Conservation (phyloP, 2,797 vertebrate genomes). For the Scolopax rusticola region DNA sequence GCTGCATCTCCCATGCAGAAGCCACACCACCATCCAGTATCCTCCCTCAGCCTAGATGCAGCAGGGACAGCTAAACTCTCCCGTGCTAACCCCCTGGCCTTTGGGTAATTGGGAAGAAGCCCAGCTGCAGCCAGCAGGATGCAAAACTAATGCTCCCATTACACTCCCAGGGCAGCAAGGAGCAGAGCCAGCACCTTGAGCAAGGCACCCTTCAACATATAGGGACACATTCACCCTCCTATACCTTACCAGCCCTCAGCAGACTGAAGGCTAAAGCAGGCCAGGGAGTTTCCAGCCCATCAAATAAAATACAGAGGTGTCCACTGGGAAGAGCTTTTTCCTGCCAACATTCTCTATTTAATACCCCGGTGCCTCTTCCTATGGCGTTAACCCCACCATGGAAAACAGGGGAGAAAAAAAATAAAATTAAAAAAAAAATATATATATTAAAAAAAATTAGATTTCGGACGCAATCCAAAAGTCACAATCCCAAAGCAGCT, state of each 20-base stretch:
- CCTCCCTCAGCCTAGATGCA: not conserved
- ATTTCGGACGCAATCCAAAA: conserved; percentile 10
- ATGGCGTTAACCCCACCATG: not conserved
- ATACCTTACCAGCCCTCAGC: not conserved
- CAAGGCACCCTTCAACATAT: not conserved
- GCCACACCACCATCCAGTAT: not conserved
- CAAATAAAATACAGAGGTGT: conserved; percentile 21
- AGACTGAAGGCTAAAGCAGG: not conserved
- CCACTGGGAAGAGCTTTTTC: conserved; percentile 26
- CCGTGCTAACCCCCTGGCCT: not conserved
- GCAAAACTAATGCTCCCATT: not conserved
- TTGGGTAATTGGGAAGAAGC: not conserved
- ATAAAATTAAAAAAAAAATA: not conserved
- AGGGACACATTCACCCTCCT: not conserved
- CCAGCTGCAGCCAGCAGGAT: not conserved
- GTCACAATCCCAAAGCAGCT: conserved; percentile 21
- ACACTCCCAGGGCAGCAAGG: not conserved
- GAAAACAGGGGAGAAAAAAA: not conserved
- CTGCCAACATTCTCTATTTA: not conserved
- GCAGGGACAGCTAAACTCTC: not conserved
- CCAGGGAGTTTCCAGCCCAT: conserved; percentile 51
- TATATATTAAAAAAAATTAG: not conserved
- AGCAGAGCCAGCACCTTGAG: not conserved
- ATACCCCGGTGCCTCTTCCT: not conserved
- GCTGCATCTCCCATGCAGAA: fast-evolving